phyloP scores from a whole-genome alignment of 1,140 invertebrate species.

The Eumaeus atala region DNA sequence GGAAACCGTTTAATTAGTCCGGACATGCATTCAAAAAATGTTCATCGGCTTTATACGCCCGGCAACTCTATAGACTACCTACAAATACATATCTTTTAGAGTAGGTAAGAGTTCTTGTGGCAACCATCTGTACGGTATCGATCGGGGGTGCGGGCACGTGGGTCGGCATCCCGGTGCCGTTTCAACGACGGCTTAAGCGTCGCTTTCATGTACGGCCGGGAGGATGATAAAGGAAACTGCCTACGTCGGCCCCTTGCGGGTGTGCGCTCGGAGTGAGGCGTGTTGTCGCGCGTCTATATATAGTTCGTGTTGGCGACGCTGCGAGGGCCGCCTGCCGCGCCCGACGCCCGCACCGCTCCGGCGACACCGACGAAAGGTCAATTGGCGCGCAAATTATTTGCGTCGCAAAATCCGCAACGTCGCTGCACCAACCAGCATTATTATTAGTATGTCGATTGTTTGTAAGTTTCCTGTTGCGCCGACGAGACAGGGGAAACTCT shows the following conservation, averaged over 20 bases:
- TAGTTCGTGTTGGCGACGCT: conserved; percentile 60
- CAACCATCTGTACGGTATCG: conserved; percentile 65
- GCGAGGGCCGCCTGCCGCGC: conserved; percentile 52
- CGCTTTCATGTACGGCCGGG: conserved; percentile 63
- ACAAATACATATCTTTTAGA: background rate
- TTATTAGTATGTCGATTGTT: conserved; percentile 32
- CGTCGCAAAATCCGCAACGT: conserved; percentile 65
- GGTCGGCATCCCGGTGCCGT: conserved; percentile 57
- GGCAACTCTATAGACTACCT: too few relatives aligned
- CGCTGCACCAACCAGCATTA: conserved; percentile 44
- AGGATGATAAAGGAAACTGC: conserved; percentile 67
- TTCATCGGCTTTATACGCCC: too few relatives aligned
- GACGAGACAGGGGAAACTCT: conserved; percentile 5
- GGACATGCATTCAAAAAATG: too few relatives aligned
- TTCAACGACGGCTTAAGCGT: conserved; percentile 42
- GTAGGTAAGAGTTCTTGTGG: conserved; percentile 40
- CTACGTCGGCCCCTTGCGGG: conserved; percentile 62
- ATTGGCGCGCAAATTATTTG: conserved; percentile 73
- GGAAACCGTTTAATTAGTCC: too few relatives aligned
- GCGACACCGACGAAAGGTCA: conserved; percentile 69
- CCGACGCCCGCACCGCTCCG: conserved; percentile 46
- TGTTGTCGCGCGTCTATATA: conserved; percentile 67
- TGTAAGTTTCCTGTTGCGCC: conserved; percentile 25
- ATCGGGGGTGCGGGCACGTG: conserved; percentile 62
- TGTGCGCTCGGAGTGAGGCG: conserved; percentile 41